Conservation (phyloP, 2,113 vertebrate genomes). For the Danionella cerebrum region DNA sequence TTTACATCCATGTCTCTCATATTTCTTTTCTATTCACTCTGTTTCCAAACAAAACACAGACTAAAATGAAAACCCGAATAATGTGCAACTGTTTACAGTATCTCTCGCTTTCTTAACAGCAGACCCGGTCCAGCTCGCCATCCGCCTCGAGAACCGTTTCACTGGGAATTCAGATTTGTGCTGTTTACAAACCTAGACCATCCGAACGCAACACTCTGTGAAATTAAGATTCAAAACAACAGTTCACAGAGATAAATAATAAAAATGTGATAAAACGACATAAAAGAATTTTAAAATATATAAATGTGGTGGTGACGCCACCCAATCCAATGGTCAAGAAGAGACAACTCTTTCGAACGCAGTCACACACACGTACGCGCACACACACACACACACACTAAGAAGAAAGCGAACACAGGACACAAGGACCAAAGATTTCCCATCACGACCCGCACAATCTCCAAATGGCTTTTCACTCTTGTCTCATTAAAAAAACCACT, state of each 20-base stretch:
- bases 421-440: conserved; percentile 33
- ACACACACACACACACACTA: background rate
- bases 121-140: conserved; percentile 40
- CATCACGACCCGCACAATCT: conserved; percentile 35
- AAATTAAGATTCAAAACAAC: too few species aligned
- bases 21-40: conserved; percentile 23
- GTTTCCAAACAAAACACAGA: conserved; percentile 14
- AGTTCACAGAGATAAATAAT: too few species aligned
- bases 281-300: conserved; percentile 30
- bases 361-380: background rate
- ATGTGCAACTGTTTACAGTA: conserved; percentile 17
- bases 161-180: conserved; percentile 20
- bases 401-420: conserved; percentile 6
- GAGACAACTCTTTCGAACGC: background rate
- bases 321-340: background rate
- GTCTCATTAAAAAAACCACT: background rate
- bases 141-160: conserved; percentile 21
- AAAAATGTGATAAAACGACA: conserved; percentile 22
- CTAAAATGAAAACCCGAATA: conserved; percentile 2
- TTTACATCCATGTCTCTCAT: conserved; percentile 49
- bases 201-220: too few species aligned
- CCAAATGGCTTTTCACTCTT: conserved; percentile 28
- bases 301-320: background rate
- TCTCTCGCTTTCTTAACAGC: conserved; percentile 22
- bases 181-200: conserved; percentile 34